Percentiles rank a stretch among this genome's conserved stretches.
Conservation (phyloP, 2,113 vertebrate species). For the Gymnogyps californianus region DNA sequence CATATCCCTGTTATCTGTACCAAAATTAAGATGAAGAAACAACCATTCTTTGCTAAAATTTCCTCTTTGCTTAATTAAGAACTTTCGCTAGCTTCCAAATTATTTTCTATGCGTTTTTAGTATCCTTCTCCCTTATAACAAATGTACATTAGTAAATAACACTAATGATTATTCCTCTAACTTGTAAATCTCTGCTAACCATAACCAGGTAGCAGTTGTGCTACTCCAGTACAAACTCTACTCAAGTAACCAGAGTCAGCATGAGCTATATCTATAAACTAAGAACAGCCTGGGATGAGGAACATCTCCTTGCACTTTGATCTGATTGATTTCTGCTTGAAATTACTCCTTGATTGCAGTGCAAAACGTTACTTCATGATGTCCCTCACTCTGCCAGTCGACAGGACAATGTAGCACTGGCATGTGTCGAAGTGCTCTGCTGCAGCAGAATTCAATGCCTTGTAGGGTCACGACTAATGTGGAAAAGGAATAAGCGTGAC, state of each 20-base stretch:
- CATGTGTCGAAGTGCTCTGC: neutral
- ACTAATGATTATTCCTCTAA: neutral
- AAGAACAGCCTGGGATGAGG: neutral
- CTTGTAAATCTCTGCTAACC: neutral
- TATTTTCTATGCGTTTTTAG: neutral
- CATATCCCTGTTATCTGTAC: neutral
- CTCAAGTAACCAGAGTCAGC: neutral
- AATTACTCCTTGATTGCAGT: neutral
- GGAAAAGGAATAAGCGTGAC: neutral
- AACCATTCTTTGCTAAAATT: neutral
- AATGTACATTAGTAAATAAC: neutral
- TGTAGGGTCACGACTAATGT: accelerated
- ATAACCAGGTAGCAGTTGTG: neutral
- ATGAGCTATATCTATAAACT: neutral
- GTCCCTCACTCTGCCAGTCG: neutral
- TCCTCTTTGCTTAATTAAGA: neutral
- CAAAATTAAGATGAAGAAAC: neutral
- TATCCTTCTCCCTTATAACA: neutral
- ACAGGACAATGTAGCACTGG: too few species aligned
- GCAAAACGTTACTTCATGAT: neutral
- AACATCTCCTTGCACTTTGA: neutral
- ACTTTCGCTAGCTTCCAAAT: neutral
- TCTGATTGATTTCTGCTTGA: neutral
- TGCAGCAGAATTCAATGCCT: accelerated
- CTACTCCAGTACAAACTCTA: neutral